These are phyloP conservation scores for Andrena dorsata DNA, from an alignment of 2,888 invertebrate genomes.

Conservation along the genomic window DNA sequence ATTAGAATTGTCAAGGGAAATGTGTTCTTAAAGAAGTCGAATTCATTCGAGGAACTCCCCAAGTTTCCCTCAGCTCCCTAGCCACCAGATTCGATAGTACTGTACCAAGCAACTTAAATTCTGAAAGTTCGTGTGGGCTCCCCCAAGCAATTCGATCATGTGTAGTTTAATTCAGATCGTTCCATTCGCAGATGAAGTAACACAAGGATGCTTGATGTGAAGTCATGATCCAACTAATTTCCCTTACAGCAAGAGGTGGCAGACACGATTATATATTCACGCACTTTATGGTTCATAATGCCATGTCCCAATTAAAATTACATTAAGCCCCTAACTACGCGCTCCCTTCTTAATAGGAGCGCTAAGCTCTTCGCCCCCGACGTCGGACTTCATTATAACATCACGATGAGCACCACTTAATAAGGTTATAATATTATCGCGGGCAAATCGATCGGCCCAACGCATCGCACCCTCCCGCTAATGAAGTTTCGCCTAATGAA, in stretches of 20 bases:
- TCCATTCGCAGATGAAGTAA: neutral
- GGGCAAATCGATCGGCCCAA: slow-evolving; percentile 11
- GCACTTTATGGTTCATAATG: neutral
- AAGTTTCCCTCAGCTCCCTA: slow-evolving; percentile 7
- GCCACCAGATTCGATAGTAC: neutral
- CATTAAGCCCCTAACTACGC: neutral
- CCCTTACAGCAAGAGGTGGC: too few species aligned
- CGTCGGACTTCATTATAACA: neutral
- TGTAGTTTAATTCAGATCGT: neutral
- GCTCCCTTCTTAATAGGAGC: neutral
- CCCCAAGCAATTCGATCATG: neutral
- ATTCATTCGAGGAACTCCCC: neutral
- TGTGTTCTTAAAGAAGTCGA: neutral
- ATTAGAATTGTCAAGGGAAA: slow-evolving; percentile 4
- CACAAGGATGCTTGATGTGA: neutral
- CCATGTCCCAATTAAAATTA: neutral
- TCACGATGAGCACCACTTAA: neutral
- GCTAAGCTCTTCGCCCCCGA: neutral
- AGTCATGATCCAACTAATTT: too few species aligned
- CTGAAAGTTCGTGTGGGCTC: neutral
- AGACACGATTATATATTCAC: neutral
- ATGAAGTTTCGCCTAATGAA: slow-evolving; percentile 48
- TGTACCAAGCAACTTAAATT: neutral
- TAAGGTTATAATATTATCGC: slow-evolving; percentile 23
- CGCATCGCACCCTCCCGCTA: slow-evolving; percentile 8